Conservation (phyloP, 2,888 invertebrate genomes). For the Diarsia rubi region DNA sequence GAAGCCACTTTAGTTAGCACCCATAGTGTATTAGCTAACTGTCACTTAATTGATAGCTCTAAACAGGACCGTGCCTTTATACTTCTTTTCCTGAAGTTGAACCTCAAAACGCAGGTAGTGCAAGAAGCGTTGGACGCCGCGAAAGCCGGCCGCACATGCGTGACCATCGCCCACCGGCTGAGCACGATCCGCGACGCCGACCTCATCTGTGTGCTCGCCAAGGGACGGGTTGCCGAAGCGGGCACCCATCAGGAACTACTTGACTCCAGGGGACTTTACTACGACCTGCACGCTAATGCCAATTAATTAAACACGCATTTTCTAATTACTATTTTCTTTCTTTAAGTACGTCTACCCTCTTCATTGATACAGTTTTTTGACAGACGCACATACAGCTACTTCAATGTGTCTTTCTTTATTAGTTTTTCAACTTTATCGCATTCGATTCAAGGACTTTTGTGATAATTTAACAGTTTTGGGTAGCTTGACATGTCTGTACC, state of each 20-base stretch:
- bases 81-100: not conserved
- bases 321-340: slow-evolving; percentile 18
- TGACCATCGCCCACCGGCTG: slow-evolving; percentile 96
- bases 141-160: slow-evolving; percentile 94
- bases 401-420: no score
- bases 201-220: slow-evolving; percentile 92
- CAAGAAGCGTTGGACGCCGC: slow-evolving; percentile 95
- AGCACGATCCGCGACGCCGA: slow-evolving; percentile 96
- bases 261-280: slow-evolving; percentile 90
- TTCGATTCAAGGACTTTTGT: no score
- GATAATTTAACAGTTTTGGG: not conserved
- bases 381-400: no score
- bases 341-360: not conserved
- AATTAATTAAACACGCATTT: slow-evolving; percentile 41
- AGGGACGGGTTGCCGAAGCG: slow-evolving; percentile 92
- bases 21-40: not conserved
- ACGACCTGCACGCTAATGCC: slow-evolving; percentile 79
- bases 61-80: not conserved
- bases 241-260: slow-evolving; percentile 93
- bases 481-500: not conserved
- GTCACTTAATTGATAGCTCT: not conserved
- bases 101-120: slow-evolving; percentile 90
- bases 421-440: no score
- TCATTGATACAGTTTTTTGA: not conserved
- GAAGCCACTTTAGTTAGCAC: no score